Percentiles rank a stretch among this genome's conserved stretches.
Evolutionary conservation across 2,888 invertebrate species (phyloP).

Genomic region (Autographa gamma): DNA sequence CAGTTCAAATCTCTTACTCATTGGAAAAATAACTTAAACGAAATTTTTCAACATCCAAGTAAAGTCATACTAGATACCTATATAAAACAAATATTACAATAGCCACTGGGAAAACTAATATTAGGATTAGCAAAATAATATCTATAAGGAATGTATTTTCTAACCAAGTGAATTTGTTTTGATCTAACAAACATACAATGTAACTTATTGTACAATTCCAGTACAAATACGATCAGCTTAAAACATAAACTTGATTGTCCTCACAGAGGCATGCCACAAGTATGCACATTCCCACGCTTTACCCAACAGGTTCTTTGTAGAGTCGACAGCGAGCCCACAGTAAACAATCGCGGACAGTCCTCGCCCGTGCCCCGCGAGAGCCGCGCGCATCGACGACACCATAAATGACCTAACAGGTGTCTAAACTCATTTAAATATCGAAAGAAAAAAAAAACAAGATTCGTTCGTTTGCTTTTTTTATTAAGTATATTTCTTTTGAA

Average conservation of each 20-base stretch:
- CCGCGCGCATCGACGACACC: slow-evolving; percentile 67
- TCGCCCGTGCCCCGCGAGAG: slow-evolving; percentile 80
- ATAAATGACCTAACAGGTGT: slow-evolving; percentile 74
- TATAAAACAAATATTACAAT: too few species aligned
- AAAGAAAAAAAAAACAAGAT: slow-evolving; percentile 71
- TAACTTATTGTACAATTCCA: too few species aligned
- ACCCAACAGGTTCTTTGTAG: slow-evolving; percentile 69
- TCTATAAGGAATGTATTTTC: too few species aligned
- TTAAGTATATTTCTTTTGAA: slow-evolving; percentile 46
- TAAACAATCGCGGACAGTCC: slow-evolving; percentile 86
- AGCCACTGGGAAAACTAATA: too few species aligned
- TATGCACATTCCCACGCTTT: slow-evolving; percentile 54
- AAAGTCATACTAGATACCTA: too few species aligned
- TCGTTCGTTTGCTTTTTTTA: slow-evolving; percentile 74
- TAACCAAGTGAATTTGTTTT: too few species aligned
- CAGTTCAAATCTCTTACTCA: too few species aligned
- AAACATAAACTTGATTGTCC: slow-evolving; percentile 18
- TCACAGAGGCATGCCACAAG: slow-evolving; percentile 59
- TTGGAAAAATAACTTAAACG: too few species aligned
- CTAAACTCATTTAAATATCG: slow-evolving; percentile 64
- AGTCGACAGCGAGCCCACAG: slow-evolving; percentile 74
- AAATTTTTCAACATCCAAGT: too few species aligned
- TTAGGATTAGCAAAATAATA: too few species aligned
- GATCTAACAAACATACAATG: too few species aligned
- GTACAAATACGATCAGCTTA: too few species aligned